phyloP scores from a whole-genome alignment of 2,888 invertebrate genomes.

The Rhingia rostrata region DNA sequence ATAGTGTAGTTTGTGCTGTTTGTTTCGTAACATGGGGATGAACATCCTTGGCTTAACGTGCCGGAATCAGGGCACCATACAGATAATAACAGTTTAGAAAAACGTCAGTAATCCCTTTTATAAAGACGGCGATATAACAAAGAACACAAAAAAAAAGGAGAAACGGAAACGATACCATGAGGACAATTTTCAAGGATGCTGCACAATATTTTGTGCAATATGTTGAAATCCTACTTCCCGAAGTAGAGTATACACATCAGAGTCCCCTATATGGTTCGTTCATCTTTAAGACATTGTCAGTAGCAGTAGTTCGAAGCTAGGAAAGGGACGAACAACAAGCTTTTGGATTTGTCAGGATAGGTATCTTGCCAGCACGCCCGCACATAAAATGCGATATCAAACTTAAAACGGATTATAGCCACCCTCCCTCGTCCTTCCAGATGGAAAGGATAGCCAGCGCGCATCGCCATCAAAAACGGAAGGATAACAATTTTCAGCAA shows the following conservation, averaged over 20 bases:
- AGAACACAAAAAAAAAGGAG: constrained; percentile 19
- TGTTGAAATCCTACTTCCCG: constrained; percentile 53
- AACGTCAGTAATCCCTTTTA: constrained; percentile 73
- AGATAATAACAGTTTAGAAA: constrained; percentile 74
- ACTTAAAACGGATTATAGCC: constrained; percentile 72
- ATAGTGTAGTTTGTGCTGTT: constrained; percentile 10
- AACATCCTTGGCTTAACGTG: constrained; percentile 66
- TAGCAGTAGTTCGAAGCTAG: constrained; percentile 29
- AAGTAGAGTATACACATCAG: too few species aligned
- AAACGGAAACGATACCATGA: constrained; percentile 36
- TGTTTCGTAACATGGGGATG: constrained; percentile 55
- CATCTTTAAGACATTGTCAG: constrained; percentile 68
- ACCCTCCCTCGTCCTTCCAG: constrained; percentile 38
- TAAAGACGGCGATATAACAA: constrained; percentile 24
- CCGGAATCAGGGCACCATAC: constrained; percentile 67
- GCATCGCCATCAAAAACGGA: constrained; percentile 51
- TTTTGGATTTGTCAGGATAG: constrained; percentile 46
- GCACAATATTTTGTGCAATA: constrained; percentile 72
- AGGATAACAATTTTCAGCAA: constrained; percentile 72
- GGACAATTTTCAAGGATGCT: constrained; percentile 72
- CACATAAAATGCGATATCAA: constrained; percentile 73
- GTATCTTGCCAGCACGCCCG: constrained; percentile 59
- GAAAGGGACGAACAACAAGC: constrained; percentile 36
- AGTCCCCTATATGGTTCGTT: neutral
- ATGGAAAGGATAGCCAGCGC: constrained; percentile 33